A percentile compares a stretch with the other conserved stretches of the same genome.
phyloP scores from a whole-genome alignment of 2,797 vertebrate genomes.

The Botia kubotai region DNA sequence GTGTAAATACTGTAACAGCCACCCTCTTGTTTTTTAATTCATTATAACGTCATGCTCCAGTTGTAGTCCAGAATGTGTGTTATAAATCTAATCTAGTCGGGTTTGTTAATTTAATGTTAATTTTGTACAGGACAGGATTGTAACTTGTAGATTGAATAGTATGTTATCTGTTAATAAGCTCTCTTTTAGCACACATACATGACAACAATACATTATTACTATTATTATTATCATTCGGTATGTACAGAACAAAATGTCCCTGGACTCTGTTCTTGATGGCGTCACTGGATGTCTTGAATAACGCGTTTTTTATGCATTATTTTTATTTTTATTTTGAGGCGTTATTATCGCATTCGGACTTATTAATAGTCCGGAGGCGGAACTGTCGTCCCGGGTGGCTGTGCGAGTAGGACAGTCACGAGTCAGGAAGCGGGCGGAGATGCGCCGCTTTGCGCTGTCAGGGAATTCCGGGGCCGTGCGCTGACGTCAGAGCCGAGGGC shows the following conservation, averaged over 20 bases:
- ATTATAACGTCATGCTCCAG: neutral
- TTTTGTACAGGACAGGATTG: too few relatives aligned
- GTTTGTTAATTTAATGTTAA: neutral
- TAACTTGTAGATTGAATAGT: neutral
- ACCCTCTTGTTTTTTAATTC: neutral
- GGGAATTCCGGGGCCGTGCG: conserved; percentile 79
- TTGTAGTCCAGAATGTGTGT: neutral
- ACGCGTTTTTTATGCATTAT: neutral
- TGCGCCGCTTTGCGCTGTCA: conserved; percentile 69
- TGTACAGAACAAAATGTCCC: neutral
- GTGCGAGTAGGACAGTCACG: conserved; percentile 62
- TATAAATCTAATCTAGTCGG: neutral
- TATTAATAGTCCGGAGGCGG: conserved; percentile 65
- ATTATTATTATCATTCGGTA: neutral
- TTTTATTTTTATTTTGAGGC: conserved; percentile 6
- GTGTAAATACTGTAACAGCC: neutral
- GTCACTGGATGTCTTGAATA: neutral
- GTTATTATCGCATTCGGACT: conserved; percentile 48
- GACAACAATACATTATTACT: too few relatives aligned
- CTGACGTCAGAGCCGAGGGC: conserved; percentile 72
- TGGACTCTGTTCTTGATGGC: neutral
- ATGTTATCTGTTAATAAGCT: neutral
- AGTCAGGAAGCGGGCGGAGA: conserved; percentile 48
- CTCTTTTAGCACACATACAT: too few relatives aligned
- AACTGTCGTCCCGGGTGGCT: conserved; percentile 57